Conservation (phyloP, 2,888 invertebrate genomes). For the Pegoplata infirma region DNA sequence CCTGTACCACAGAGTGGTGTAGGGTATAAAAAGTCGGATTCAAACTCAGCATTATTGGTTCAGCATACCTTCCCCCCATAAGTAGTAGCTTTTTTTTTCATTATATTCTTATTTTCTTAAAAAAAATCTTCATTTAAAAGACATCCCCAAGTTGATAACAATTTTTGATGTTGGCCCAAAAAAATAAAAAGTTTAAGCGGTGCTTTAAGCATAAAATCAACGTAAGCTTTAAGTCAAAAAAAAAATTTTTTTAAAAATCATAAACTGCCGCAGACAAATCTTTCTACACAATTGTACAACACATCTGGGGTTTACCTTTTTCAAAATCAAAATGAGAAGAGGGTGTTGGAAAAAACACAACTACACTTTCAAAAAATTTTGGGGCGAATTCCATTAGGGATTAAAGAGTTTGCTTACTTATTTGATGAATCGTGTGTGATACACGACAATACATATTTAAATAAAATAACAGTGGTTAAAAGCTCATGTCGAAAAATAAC, state of each 20-base stretch:
- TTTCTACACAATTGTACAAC: slow-evolving; percentile 8
- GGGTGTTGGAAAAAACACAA: neutral
- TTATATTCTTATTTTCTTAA: slow-evolving; percentile 5
- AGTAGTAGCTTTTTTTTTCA: slow-evolving; percentile 17
- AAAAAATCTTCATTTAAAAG: slow-evolving; percentile 13
- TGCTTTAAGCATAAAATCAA: slow-evolving; percentile 47
- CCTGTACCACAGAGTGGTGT: no score
- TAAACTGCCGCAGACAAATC: neutral
- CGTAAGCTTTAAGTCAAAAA: slow-evolving; percentile 41
- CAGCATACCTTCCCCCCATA: neutral
- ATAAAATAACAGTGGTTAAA: neutral
- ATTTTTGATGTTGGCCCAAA: neutral
- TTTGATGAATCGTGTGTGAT: slow-evolving; percentile 21
- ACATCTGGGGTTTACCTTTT: neutral
- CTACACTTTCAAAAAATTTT: neutral
- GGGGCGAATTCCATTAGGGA: slow-evolving; percentile 67
- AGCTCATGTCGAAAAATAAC: no score
- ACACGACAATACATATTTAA: no score
- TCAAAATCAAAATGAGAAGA: neutral
- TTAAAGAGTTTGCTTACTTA: slow-evolving; percentile 55
- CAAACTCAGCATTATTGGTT: no score
- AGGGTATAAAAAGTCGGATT: no score
- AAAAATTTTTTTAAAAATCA: slow-evolving; percentile 9
- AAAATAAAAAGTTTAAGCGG: slow-evolving; percentile 32
- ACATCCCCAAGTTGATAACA: neutral